Evolutionary conservation across 2,113 vertebrate genomes (phyloP).

Genomic region (Heterocephalus glaber): DNA sequence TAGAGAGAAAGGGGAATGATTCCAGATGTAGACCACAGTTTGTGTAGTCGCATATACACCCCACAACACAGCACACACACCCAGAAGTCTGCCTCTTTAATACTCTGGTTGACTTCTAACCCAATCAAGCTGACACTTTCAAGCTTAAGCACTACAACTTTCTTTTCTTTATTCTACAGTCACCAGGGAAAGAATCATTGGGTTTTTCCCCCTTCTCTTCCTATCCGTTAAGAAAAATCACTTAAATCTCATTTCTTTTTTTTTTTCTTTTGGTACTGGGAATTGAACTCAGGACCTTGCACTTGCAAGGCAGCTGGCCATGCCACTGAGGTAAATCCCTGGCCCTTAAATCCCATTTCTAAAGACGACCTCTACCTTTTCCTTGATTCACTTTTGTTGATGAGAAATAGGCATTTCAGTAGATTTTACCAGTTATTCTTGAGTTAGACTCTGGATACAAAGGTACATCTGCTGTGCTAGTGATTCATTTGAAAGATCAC

Average conservation of each 20-base stretch:
- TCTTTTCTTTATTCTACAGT: not conserved
- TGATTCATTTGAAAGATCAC: constrained; percentile 31
- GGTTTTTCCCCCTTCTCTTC: not conserved
- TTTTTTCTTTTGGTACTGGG: too few relatives aligned
- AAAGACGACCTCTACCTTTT: not conserved
- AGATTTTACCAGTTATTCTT: not conserved
- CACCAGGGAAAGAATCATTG: not conserved
- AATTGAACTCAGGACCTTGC: too few relatives aligned
- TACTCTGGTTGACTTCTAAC: not conserved
- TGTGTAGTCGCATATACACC: too few relatives aligned
- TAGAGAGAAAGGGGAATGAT: not conserved
- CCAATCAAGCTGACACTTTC: too few relatives aligned
- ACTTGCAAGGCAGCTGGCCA: too few relatives aligned
- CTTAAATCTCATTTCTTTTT: not conserved
- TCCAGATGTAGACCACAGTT: not conserved
- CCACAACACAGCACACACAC: not conserved
- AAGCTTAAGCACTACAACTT: not conserved
- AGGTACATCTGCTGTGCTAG: not conserved
- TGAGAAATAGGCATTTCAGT: not conserved
- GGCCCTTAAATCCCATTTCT: not conserved
- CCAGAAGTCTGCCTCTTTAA: not conserved
- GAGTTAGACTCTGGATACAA: not conserved
- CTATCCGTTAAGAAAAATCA: not conserved
- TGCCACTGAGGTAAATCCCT: too few relatives aligned
- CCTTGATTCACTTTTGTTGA: not conserved